Conservation (phyloP, 2,113 vertebrate genomes). For the Falcunculus frontatus region DNA sequence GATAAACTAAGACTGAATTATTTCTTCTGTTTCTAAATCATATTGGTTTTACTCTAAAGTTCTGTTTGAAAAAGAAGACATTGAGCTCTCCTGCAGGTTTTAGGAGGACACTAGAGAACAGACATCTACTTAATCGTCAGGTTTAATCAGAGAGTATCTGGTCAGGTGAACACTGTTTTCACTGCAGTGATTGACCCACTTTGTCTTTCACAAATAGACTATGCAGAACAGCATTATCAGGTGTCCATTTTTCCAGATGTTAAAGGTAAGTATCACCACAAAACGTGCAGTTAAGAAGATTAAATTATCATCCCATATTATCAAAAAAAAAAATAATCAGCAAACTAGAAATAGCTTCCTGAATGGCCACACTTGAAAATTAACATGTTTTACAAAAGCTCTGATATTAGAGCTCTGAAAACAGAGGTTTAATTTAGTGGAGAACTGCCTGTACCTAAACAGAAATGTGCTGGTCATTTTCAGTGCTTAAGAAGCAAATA, state of each 20-base stretch:
- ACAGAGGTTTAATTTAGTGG: neutral
- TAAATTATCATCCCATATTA: neutral
- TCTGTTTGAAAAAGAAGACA: neutral
- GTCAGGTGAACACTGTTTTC: neutral
- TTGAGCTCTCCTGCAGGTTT: neutral
- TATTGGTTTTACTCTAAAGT: neutral
- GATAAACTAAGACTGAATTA: neutral
- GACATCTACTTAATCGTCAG: neutral
- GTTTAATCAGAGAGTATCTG: neutral
- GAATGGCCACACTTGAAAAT: neutral
- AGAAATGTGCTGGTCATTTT: neutral
- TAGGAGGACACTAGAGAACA: neutral
- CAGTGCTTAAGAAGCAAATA: neutral
- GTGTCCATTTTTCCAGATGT: neutral
- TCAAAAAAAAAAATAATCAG: neutral
- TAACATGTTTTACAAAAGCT: neutral
- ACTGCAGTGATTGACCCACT: neutral
- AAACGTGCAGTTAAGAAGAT: neutral
- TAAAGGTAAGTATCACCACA: neutral
- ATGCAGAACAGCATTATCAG: neutral
- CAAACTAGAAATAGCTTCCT: neutral
- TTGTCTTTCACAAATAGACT: neutral
- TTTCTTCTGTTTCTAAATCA: neutral
- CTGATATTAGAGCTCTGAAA: neutral
- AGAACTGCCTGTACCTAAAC: neutral